Evolutionary conservation across 2,888 invertebrate genomes (phyloP), one percentile per base, ranked within the genome.

Genomic region (Gonocerus acuteangulatus): DNA sequence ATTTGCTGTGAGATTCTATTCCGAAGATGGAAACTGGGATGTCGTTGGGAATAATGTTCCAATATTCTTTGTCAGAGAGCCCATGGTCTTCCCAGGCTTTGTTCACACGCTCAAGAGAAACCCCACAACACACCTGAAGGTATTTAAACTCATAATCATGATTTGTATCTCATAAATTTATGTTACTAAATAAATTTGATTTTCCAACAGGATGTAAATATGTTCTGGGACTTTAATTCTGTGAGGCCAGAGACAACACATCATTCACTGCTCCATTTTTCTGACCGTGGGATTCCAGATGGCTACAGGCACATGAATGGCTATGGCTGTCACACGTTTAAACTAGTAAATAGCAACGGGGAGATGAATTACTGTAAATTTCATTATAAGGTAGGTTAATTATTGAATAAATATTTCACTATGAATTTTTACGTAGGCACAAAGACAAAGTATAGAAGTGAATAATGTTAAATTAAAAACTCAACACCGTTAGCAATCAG

Each of bases 51-150:
- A 88, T 73, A 94, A 93, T 75, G 93, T 91, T 0, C 94, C 94
- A 0, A 83, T 95, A 62, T 94, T 93, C 78, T 95, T 93, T 74
- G 84, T 95, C 70, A 82, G 92, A 58, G 95, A 95, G 74, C 89
- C 95, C 0, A 78, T 87, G 19, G 77, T 90, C 52, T 97, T 96
- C 76, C 91, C 95, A 7, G 91, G 88, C 71, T 94, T 97, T 71
- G 92, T 96, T 69, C 95, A 96, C 74, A 92, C 95, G 0, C 95
- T 95, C 73, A 96, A 95, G 74, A 82, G 96, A 67, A 96, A 96
- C 73, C 96, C 96, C 0, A 86, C 81, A 44, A 90, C 90, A 0
- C 89, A 91, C 71, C 77, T 94, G 47, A 94, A 92, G 77, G 82
- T 81, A 39, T n/a, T n/a, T n/a, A n/a, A n/a, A n/a, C n/a, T n/a